These are phyloP conservation scores for Tupaia tana DNA, from an alignment of 2,113 vertebrate genomes.

Conservation along the genomic window DNA sequence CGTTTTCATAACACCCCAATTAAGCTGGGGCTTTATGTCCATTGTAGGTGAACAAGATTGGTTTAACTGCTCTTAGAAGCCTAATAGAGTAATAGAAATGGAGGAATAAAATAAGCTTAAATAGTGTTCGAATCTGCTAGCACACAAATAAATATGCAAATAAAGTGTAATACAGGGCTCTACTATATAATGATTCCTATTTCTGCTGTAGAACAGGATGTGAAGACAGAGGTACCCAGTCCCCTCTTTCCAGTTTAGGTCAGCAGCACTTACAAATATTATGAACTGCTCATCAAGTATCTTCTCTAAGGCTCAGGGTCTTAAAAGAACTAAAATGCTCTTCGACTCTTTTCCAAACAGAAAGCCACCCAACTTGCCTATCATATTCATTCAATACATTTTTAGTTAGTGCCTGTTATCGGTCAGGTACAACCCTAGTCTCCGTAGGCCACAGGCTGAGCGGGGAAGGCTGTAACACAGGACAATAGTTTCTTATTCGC, in stretches of 20 bases:
- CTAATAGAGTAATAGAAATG: not conserved
- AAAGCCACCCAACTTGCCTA: not conserved
- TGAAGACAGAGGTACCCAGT: not conserved
- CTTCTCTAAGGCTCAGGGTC: not conserved
- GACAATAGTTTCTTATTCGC: too few relatives aligned
- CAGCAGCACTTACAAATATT: not conserved
- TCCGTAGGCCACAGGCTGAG: not conserved
- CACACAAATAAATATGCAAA: constrained; percentile 29
- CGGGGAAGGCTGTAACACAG: not conserved
- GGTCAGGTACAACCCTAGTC: fast-evolving
- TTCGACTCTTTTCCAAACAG: not conserved
- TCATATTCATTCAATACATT: not conserved
- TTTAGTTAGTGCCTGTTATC: not conserved
- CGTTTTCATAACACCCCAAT: not conserved
- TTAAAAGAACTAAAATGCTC: not conserved
- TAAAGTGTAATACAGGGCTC: not conserved
- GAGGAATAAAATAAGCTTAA: not conserved
- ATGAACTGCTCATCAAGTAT: not conserved
- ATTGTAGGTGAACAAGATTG: not conserved
- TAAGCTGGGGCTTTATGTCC: not conserved
- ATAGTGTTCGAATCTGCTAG: not conserved
- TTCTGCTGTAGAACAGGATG: not conserved
- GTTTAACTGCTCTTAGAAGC: not conserved
- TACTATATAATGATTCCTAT: not conserved
- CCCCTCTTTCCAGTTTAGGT: not conserved